phyloP scores from a whole-genome alignment of 2,888 invertebrate species.

The Fragum sueziense region DNA sequence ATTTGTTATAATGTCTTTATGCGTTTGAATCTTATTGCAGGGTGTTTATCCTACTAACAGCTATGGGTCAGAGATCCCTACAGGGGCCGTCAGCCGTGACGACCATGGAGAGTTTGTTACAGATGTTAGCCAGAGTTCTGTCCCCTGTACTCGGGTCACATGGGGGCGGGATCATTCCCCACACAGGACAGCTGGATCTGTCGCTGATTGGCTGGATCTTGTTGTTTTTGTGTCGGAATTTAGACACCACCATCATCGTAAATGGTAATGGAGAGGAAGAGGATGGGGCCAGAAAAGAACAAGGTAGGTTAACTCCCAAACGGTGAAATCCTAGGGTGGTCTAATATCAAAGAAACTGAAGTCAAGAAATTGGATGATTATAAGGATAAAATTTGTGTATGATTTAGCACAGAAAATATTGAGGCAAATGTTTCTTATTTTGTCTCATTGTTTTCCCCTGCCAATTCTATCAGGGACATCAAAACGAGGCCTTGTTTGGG shows the following conservation, averaged over 20 bases:
- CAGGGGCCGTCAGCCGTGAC: constrained; percentile 74
- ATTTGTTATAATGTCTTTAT: too few species aligned
- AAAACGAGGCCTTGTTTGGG: too few species aligned
- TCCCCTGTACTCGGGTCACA: constrained; percentile 58
- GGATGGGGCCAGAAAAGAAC: constrained; percentile 67
- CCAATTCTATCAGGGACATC: too few species aligned
- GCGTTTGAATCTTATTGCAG: constrained; percentile 83
- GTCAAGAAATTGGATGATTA: too few species aligned
- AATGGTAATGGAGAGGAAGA: constrained; percentile 64
- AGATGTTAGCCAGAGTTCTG: constrained; percentile 83
- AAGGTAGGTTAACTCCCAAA: too few species aligned
- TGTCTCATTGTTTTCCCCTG: too few species aligned
- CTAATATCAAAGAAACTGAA: too few species aligned
- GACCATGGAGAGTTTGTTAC: constrained; percentile 79
- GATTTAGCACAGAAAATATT: too few species aligned
- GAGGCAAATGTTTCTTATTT: too few species aligned
- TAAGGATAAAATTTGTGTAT: too few species aligned
- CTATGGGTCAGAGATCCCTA: constrained; percentile 92
- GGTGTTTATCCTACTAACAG: constrained; percentile 93
- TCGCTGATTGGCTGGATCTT: constrained; percentile 89
- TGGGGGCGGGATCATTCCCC: constrained; percentile 43
- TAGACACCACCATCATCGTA: constrained; percentile 83
- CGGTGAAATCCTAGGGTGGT: too few species aligned
- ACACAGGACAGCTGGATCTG: constrained; percentile 84
- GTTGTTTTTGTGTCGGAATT: constrained; percentile 89